Conservation (phyloP, 1,140 invertebrate species). For the Achatina immaculata region DNA sequence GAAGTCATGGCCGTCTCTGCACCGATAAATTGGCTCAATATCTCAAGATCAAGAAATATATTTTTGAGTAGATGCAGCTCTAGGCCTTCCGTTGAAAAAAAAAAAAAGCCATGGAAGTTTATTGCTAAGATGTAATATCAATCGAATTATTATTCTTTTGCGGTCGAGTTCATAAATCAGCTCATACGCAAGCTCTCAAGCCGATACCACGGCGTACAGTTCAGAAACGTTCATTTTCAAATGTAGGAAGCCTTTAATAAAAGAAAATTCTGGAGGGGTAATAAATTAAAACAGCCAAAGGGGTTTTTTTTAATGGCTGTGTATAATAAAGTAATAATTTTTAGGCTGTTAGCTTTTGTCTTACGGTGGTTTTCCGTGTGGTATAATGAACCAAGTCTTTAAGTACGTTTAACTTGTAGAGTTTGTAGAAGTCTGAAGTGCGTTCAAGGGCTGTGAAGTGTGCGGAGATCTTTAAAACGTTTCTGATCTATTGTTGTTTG, state of each 20-base stretch:
- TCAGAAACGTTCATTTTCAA: neutral
- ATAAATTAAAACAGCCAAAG: conserved; percentile 3
- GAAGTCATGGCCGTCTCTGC: neutral
- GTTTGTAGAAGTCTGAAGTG: neutral
- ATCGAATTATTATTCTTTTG: neutral
- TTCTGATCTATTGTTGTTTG: too few species aligned
- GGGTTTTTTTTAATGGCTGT: neutral
- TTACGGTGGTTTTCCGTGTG: neutral
- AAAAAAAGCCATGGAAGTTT: neutral
- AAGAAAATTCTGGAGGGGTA: neutral
- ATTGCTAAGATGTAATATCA: neutral
- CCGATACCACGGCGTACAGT: neutral
- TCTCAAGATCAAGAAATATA: neutral
- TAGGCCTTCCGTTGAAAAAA: neutral
- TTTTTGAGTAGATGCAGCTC: neutral
- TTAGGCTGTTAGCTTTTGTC: neutral
- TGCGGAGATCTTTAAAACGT: too few species aligned
- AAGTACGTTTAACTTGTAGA: neutral
- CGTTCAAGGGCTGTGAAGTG: too few species aligned
- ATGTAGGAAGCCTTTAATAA: neutral
- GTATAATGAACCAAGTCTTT: neutral
- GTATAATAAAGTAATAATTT: neutral
- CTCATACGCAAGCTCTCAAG: neutral
- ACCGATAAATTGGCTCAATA: neutral
- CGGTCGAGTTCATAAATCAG: neutral